A percentile compares a stretch with the other conserved stretches of the same genome.
Evolutionary conservation across 2,797 vertebrate genomes (phyloP).

Genomic region (Centropyge bicolor): DNA sequence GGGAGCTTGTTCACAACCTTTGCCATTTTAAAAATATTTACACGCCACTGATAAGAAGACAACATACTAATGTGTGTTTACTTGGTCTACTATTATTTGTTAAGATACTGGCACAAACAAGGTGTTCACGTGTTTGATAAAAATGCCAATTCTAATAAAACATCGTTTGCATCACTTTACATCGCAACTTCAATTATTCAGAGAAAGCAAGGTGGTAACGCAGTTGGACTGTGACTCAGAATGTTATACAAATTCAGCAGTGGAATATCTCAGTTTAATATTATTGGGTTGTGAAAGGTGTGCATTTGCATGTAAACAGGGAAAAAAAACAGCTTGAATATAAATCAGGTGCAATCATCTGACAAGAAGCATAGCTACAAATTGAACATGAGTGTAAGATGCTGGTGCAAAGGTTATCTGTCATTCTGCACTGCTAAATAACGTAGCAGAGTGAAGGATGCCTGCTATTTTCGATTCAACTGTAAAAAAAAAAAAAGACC

Average conservation of each 20-base stretch:
- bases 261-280: constrained; percentile 27
- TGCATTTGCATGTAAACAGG: constrained; percentile 64
- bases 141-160: constrained; percentile 34
- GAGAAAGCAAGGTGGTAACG: constrained; percentile 39
- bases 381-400: constrained; percentile 62
- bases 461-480: constrained; percentile 36
- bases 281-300: constrained; percentile 35
- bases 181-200: constrained; percentile 50
- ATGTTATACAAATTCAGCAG: constrained; percentile 35
- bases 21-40: constrained; percentile 18
- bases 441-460: constrained; percentile 43
- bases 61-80: background rate
- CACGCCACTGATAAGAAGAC: constrained; percentile 13
- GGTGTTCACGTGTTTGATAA: constrained; percentile 15
- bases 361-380: constrained; percentile 64
- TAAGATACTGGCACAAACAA: constrained; percentile 8
- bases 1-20: background rate
- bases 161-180: constrained; percentile 44
- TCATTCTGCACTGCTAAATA: constrained; percentile 56
- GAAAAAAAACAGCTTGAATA: constrained; percentile 49
- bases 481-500: constrained; percentile 17
- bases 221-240: constrained; percentile 27
- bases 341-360: constrained; percentile 64
- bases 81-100: background rate
- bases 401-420: constrained; percentile 64